phyloP scores from a whole-genome alignment of 2,113 vertebrate species.

The Pseudorasbora parva region DNA sequence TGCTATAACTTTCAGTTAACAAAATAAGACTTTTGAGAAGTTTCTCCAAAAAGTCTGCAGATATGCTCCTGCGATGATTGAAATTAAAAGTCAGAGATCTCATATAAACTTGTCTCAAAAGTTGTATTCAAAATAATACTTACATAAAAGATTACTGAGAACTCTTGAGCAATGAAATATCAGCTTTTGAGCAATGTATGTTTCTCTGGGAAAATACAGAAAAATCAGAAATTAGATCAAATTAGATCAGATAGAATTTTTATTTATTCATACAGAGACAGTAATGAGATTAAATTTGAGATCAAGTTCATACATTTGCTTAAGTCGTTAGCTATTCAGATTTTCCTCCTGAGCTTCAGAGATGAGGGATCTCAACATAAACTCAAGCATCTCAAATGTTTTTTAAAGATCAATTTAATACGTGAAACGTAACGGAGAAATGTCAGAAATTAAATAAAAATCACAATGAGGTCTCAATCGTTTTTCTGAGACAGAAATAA shows the following conservation, averaged over 20 bases:
- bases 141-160: neutral
- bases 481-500: neutral
- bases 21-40: neutral
- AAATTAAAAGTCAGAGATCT: neutral
- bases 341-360: neutral
- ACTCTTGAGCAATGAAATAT: neutral
- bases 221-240: too few species aligned
- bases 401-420: too few species aligned
- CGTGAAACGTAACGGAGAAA: neutral
- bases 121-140: neutral
- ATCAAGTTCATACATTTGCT: neutral
- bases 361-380: neutral
- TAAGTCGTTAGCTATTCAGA: neutral
- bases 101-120: neutral
- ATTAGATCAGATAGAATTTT: too few species aligned
- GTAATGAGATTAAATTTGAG: neutral
- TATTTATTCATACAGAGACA: neutral
- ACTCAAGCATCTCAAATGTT: too few species aligned
- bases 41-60: neutral
- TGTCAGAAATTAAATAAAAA: too few species aligned
- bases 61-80: neutral
- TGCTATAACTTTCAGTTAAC: neutral
- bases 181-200: too few species aligned
- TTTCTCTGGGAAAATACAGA: too few species aligned
- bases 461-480: too few species aligned